phyloP scores from a whole-genome alignment of 1,140 invertebrate genomes.

The Tetramorium parvispinum region DNA sequence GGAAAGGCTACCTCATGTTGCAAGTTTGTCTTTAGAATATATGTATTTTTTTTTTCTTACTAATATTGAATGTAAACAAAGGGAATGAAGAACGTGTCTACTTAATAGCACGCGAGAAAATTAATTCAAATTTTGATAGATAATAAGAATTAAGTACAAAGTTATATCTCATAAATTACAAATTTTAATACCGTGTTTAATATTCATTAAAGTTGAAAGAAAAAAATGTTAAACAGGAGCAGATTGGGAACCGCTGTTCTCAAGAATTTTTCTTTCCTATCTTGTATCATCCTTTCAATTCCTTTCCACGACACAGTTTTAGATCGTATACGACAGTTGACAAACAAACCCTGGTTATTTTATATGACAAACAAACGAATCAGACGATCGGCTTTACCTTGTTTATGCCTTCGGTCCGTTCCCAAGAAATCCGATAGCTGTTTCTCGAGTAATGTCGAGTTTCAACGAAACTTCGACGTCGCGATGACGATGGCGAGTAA shows the following conservation, averaged over 20 bases:
- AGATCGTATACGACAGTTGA: slow-evolving; percentile 60
- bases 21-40: neutral
- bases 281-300: neutral
- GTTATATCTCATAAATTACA: neutral
- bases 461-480: slow-evolving; percentile 1
- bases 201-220: neutral
- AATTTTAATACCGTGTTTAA: slow-evolving; percentile 22
- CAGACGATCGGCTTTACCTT: slow-evolving; percentile 58
- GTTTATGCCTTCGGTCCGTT: slow-evolving; percentile 35
- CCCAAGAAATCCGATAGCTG: slow-evolving; percentile 60
- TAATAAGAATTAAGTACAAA: slow-evolving; percentile 5
- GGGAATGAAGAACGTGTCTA: neutral
- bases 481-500: slow-evolving; percentile 15
- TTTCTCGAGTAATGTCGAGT: slow-evolving; percentile 17
- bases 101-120: neutral
- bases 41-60: neutral
- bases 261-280: neutral
- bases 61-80: neutral
- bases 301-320: slow-evolving; percentile 37
- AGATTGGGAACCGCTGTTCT: neutral
- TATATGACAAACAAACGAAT: slow-evolving; percentile 62
- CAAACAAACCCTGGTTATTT: slow-evolving; percentile 66
- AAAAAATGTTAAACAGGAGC: neutral
- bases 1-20: neutral
- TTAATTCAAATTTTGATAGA: slow-evolving; percentile 12